Conservation (phyloP, 2,113 vertebrate genomes). For the Muntiacus muntjak region DNA sequence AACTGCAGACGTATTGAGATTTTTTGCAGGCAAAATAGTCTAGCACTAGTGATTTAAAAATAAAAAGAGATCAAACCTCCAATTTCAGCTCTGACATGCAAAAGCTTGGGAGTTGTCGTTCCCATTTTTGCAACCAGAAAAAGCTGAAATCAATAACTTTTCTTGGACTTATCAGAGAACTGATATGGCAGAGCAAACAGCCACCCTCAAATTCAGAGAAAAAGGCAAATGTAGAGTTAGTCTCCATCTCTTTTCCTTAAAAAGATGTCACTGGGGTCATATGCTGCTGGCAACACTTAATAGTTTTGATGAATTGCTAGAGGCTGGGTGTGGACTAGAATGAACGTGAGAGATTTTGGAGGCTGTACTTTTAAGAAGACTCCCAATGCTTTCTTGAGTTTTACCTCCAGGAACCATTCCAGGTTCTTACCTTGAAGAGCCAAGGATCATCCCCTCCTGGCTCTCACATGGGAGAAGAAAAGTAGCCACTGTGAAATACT, state of each 20-base stretch:
- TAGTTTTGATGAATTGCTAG: background rate
- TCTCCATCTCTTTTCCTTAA: background rate
- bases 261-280: background rate
- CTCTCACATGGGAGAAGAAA: background rate
- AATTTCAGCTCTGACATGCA: background rate
- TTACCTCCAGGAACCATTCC: background rate
- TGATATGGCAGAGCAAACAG: background rate
- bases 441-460: background rate
- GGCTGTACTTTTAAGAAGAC: background rate
- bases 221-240: background rate
- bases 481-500: background rate
- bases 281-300: background rate
- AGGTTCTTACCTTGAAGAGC: background rate
- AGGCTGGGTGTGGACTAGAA: background rate
- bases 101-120: background rate
- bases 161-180: background rate
- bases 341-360: background rate
- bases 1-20: background rate
- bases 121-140: background rate
- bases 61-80: constrained; percentile 8
- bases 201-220: background rate
- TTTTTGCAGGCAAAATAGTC: constrained; percentile 38
- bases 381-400: background rate
- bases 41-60: constrained; percentile 25
- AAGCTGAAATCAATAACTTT: background rate